Evolutionary conservation across 2,888 invertebrate genomes (phyloP).

Genomic region (Crematogaster levior): DNA sequence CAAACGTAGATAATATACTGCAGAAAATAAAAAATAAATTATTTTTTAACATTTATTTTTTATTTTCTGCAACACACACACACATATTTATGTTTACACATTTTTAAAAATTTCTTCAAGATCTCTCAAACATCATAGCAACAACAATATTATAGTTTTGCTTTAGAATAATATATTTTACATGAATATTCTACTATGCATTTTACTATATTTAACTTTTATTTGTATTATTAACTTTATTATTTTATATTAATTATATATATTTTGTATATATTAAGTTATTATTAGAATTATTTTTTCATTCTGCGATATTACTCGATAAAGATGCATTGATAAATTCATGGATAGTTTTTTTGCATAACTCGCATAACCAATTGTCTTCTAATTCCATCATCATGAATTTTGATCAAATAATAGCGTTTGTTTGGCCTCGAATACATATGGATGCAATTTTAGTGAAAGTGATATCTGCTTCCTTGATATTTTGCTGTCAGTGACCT

Average conservation of each 20-base stretch:
- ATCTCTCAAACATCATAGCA: not conserved
- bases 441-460: conserved; percentile 75
- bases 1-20: too few relatives aligned
- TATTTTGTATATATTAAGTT: not conserved
- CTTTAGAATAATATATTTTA: not conserved
- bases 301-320: conserved; percentile 35
- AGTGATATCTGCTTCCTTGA: conserved; percentile 79
- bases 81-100: too few relatives aligned
- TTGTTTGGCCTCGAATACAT: conserved; percentile 22
- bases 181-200: not conserved
- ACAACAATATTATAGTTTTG: not conserved
- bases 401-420: conserved; percentile 49
- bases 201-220: too few relatives aligned
- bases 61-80: too few relatives aligned
- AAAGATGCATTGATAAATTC: conserved; percentile 27
- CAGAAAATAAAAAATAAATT: too few relatives aligned
- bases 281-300: not conserved
- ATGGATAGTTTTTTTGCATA: not conserved
- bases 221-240: too few relatives aligned
- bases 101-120: not conserved
- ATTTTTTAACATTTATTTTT: too few relatives aligned
- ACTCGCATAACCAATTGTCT: conserved; percentile 39
- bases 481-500: conserved; percentile 63
- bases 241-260: too few relatives aligned
- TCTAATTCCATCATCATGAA: conserved; percentile 27